Base-by-base conservation (phyloP, 2,888 invertebrate genomes). In the Sialis fuliginosa region DNA sequence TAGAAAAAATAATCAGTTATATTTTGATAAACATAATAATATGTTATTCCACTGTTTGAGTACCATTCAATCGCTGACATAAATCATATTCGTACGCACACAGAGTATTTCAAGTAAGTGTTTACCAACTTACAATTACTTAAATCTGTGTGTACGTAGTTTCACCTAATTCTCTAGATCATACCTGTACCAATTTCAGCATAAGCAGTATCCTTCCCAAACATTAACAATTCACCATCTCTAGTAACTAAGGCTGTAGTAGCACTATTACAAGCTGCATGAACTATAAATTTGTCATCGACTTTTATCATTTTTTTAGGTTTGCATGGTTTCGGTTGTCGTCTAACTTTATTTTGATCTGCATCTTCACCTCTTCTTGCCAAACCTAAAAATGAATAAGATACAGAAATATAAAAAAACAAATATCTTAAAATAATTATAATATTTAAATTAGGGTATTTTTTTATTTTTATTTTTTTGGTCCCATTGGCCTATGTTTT, bases 331-430 rank as follows among this genome's bases (percentile, higher is more conserved):
- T 92, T 93, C 0, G 90, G 86, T 57, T 87, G 85, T 3, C 92
- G 71, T 5, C 93, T 73, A 48, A 80, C 77, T 61, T 79, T 81
- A 44, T 68, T 81, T 51, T 77, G 78, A 59, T 95, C 95, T 0
- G 92, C 93, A 63, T 95, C 95, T 66, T 95, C 95, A 31, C 96
- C 95, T 4, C 93, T 73, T 1, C 87, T 75, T 0, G 95, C 87
- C 6, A 88, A 83, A 6, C 96, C 90, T 54, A 72, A 73, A 54
- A 71, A 69, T 39, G 31, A 37, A 12, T n/a, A 31, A 44, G 8
- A 22, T 22, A 22, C 22, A 7, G 34, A 33, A 47, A 42, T 13
- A n/a, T n/a, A n/a, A n/a, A n/a, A n/a, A n/a, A n/a, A n/a, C n/a
- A 12, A 10, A 6, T 42, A 46, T 46, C 45, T 12, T 34, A 39